Evolutionary conservation across 2,888 invertebrate genomes (phyloP).

Genomic region (Microctonus aethiopoides): DNA sequence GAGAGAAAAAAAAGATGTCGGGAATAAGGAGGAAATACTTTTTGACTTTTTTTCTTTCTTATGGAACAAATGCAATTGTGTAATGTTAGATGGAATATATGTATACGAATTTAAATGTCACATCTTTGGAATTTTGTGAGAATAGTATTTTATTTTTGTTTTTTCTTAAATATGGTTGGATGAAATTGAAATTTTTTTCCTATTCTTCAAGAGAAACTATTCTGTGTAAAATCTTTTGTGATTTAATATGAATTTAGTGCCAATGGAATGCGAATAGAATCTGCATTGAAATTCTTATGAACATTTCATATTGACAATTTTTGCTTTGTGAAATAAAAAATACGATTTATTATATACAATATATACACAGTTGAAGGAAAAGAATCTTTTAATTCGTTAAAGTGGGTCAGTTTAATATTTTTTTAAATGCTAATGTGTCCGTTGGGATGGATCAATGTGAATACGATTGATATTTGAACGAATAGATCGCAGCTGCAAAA

Average conservation of each 20-base stretch:
- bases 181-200: slow-evolving; percentile 5
- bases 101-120: slow-evolving; percentile 1
- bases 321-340: neutral
- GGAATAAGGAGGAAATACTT: slow-evolving; percentile 20
- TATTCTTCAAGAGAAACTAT: neutral
- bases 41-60: neutral
- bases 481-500: too few species aligned
- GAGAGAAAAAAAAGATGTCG: neutral
- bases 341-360: too few species aligned
- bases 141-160: neutral
- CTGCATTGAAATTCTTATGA: neutral
- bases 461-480: too few species aligned
- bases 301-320: neutral
- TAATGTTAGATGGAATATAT: slow-evolving; percentile 3
- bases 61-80: slow-evolving; percentile 6
- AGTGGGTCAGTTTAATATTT: too few species aligned
- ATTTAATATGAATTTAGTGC: neutral
- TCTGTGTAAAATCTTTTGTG: neutral
- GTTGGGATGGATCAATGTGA: too few species aligned
- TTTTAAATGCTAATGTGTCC: too few species aligned
- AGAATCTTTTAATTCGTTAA: too few species aligned
- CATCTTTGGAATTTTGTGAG: neutral
- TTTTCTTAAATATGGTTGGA: neutral
- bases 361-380: too few species aligned
- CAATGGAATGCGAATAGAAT: neutral